Evolutionary conservation across 1,140 invertebrate species (phyloP), one percentile per base, ranked within the genome.

Genomic region (Eufriesea mexicana): DNA sequence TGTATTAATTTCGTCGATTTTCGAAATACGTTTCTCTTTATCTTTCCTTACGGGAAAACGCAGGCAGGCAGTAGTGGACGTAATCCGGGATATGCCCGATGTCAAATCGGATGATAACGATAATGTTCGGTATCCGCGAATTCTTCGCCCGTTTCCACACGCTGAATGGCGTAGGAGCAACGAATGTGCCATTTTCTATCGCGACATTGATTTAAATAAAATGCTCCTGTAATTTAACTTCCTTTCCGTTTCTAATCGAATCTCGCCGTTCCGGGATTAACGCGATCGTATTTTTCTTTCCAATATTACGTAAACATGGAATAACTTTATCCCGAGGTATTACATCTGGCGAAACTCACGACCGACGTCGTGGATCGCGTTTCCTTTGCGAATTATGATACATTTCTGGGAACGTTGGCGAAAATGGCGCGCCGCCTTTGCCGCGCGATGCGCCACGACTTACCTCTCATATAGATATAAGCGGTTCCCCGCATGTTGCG

Each of bases 391-490:
- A 35, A 9, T 42, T 66, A 23, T 25, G 9, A 35, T 35, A 35
- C 1, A 20, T 62, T 35, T 42, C 18, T 23, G 16, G 20, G 6
- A 66, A 42, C 28, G 62, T 35, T 35, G 28, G 59, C n/a, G 25
- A 2, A 35, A 64, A 35, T 61, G 16, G 16, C 25, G 25, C 59
- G n/a, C 23, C 9, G 9, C 2, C 28, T 12, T 10, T 42, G 20
- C 7, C 5, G 10, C 12, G 0, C n/a, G n/a, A n/a, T 62, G 25
- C 28, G 18, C 18, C 20, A 64, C 1, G 28, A 84, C 90, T 95
- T 90, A 97, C 96, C 96, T 94, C 96, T 94, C 96, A 97, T 97
- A 89, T 97, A 97, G 88, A 97, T 96, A 91, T 97, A 97, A 55
- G 97, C 96, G 1, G 96, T 96, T n/a, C 96, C 96, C 74, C 96